Evolutionary conservation across 2,797 vertebrate genomes (phyloP).

Genomic region (Gymnocypris eckloni): DNA sequence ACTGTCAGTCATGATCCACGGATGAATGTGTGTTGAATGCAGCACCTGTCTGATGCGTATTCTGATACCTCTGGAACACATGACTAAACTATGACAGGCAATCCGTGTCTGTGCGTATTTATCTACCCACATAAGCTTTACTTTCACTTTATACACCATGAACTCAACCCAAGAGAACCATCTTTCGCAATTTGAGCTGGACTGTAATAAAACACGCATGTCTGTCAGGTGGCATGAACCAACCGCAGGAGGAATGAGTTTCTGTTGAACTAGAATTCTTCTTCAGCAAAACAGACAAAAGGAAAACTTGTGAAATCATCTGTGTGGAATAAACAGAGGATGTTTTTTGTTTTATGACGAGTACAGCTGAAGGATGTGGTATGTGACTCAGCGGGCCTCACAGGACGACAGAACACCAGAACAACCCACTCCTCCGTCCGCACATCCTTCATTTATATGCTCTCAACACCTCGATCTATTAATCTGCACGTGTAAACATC

Average conservation of each 20-base stretch:
- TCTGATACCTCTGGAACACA: conserved; percentile 51
- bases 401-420: conserved; percentile 31
- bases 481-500: background rate
- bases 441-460: conserved; percentile 15
- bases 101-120: conserved; percentile 43
- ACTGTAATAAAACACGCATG: background rate
- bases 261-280: conserved; percentile 26
- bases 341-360: conserved; percentile 36
- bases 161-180: background rate
- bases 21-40: conserved; percentile 51
- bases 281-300: conserved; percentile 28
- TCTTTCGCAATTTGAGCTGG: background rate
- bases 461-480: conserved; percentile 55
- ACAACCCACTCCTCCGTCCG: conserved; percentile 29
- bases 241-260: background rate
- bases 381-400: conserved; percentile 39
- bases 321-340: conserved; percentile 11
- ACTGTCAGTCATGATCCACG: background rate
- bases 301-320: conserved; percentile 31
- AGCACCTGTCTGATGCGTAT: conserved; percentile 69
- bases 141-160: conserved; percentile 11
- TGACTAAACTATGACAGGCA: conserved; percentile 71
- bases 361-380: conserved; percentile 40
- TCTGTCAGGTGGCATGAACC: conserved; percentile 10
- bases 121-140: background rate